Base-by-base conservation (phyloP, 2,797 vertebrate species). In the Urophycis tenuis region DNA sequence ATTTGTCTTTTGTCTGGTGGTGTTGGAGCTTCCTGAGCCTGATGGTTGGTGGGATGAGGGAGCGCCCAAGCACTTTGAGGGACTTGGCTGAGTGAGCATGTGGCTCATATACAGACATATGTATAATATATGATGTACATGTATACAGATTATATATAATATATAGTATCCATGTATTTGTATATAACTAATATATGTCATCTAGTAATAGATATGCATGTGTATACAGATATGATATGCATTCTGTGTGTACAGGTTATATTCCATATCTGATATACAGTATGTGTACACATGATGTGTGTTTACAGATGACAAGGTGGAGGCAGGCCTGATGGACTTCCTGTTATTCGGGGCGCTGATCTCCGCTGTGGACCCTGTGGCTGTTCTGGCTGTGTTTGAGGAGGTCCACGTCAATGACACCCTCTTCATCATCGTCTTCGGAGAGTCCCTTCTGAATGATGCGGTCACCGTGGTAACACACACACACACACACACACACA, bases 371-470 rank as follows among this genome's bases (percentile, higher is more conserved):
- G 97, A 98, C 84, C 97, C 97, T 0, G 96, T 98, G 81, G 97
- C 97, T 0, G 96, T 98, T 78, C 76, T 98, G 76, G 96, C 97
- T 0, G 96, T 98, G 77, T 98, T 98, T 0, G 97, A 98, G 86
- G 96, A 98, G 82, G 96, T 98, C 60, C 96, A 98, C 0, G 93
- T 97, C 81, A 98, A 98, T 0, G 96, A 98, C 85, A 97, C 91
- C 3, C 95, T 98, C 75, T 97, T 98, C 90, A 98, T 98, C 91
- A 98, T 98, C 0, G 96, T 98, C 75, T 98, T 98, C 0, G 97
- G 97, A 77, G 97, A 98, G 88, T 98, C 97, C 0, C 92, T 98
- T 86, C 88, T 98, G 74, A 98, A 98, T 0, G 96, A 98, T 14
- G 96, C 96, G 9, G 96, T 98, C 89, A 98, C 97, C 0, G 97